These are phyloP conservation scores for Malachius bipustulatus DNA, from an alignment of 2,888 invertebrate species.

Conservation along the genomic window DNA sequence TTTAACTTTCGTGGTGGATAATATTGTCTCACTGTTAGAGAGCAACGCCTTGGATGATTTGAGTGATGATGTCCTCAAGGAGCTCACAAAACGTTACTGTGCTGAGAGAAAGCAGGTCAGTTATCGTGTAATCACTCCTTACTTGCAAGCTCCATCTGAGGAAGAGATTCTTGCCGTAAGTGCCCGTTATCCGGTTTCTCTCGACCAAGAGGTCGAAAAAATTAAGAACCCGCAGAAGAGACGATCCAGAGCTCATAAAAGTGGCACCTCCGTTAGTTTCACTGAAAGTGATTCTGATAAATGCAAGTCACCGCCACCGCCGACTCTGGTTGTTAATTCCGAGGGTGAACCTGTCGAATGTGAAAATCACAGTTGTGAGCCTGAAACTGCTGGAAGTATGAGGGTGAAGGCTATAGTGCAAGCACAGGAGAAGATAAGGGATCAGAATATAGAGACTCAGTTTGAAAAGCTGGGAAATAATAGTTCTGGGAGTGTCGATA, in stretches of 20 bases:
- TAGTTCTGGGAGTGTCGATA: neutral
- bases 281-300: slow-evolving; percentile 17
- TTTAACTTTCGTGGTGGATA: slow-evolving; percentile 66
- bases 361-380: slow-evolving; percentile 8
- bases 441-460: slow-evolving; percentile 20
- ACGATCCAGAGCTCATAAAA: slow-evolving; percentile 18
- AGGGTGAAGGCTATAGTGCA: slow-evolving; percentile 27
- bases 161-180: slow-evolving; percentile 41
- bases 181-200: slow-evolving; percentile 37
- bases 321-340: slow-evolving; percentile 7
- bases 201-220: slow-evolving; percentile 36
- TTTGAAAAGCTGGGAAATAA: slow-evolving; percentile 19
- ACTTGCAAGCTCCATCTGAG: slow-evolving; percentile 49
- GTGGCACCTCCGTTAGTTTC: slow-evolving; percentile 11
- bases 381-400: slow-evolving; percentile 8
- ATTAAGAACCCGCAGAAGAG: slow-evolving; percentile 20
- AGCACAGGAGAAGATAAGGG: slow-evolving; percentile 24
- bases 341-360: too few relatives aligned
- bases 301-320: slow-evolving; percentile 18
- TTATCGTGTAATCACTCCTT: slow-evolving; percentile 56
- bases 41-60: slow-evolving; percentile 52
- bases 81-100: slow-evolving; percentile 56
- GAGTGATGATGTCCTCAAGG: slow-evolving; percentile 47
- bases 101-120: slow-evolving; percentile 47
- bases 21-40: slow-evolving; percentile 60